A percentile compares a stretch with the other conserved stretches of the same genome.
Conservation (phyloP, 1,140 invertebrate species). For the Zophobas morio region DNA sequence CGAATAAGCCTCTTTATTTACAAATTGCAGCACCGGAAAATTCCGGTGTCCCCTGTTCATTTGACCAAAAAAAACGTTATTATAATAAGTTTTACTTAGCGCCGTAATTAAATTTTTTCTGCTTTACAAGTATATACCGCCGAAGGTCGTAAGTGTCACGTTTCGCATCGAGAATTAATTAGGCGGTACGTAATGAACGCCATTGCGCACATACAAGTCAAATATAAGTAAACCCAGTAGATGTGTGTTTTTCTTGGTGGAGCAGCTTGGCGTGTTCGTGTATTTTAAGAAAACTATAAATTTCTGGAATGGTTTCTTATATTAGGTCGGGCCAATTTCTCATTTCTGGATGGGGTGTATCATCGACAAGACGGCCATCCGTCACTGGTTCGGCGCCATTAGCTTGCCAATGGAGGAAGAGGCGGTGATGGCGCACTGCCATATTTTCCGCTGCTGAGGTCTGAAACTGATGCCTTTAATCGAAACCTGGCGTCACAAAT, state of each 20-base stretch:
- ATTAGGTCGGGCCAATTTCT: conserved; percentile 7
- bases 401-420: conserved; percentile 50
- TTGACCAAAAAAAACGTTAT: neutral
- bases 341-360: conserved; percentile 42
- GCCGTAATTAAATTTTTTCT: too few relatives aligned
- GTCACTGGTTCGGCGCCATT: conserved; percentile 53
- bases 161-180: neutral
- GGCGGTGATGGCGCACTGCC: conserved; percentile 54
- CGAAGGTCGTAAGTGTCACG: too few relatives aligned
- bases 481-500: conserved; percentile 68
- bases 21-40: conserved; percentile 18
- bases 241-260: neutral
- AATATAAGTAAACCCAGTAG: neutral
- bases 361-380: conserved; percentile 49
- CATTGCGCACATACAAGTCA: too few relatives aligned
- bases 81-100: too few relatives aligned
- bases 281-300: conserved; percentile 19
- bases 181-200: neutral
- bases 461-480: conserved; percentile 68
- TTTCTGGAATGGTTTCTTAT: conserved; percentile 1
- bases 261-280: neutral
- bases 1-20: conserved; percentile 39
- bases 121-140: too few relatives aligned
- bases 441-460: conserved; percentile 60
- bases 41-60: neutral